Base-by-base conservation (phyloP, 2,113 vertebrate genomes). In the Catagonus wagneri region DNA sequence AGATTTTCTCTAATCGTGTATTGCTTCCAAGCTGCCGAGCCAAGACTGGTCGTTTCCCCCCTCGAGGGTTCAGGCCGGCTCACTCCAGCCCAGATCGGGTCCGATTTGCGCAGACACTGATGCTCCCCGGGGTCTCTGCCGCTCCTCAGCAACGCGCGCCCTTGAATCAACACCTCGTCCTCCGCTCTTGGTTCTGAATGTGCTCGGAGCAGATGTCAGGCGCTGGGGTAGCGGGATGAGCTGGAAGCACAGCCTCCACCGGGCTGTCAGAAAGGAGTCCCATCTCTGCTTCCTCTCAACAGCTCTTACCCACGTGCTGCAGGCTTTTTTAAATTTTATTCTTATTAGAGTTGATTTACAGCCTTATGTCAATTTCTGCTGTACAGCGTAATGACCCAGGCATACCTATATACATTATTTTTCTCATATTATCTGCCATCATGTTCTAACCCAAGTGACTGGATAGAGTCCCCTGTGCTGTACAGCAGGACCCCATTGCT, bases 1-100 rank as follows among this genome's bases (percentile, higher is more conserved):
- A 50, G n/a, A 83, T 94, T 90, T 93, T 17, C 84, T 90, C 65
- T 94, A 20, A 87, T 39, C 68, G 94, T 36, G 17, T 87, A 87
- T 97, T 22, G 23, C 81, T 83, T 83, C 84, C 27, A 25, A 27
- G 1, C 60, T 95, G 39, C 54, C 0, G 14, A 52, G 23, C 68
- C 4, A 15, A 54, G 22, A 20, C n/a, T 7, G 12, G 39, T 44
- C 23, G 9, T 13, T 68, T 68, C 9, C 36, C 65, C 60, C 87
- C 17, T 16, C 6, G 14, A 32, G 16, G 29, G 54, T 20, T 27
- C 27, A 25, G 44, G 44, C 44, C 7, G 44, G 44, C 44, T 44
- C 50, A 78, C 44, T 8, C 44, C 44, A 8, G 44, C 44, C 44
- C 44, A 72, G 19, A n/a, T 5, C 2, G 0, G 58, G 5, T 32